These are phyloP conservation scores for Hofmannophila pseudospretella DNA, from an alignment of 2,888 invertebrate species.

Conservation along the genomic window DNA sequence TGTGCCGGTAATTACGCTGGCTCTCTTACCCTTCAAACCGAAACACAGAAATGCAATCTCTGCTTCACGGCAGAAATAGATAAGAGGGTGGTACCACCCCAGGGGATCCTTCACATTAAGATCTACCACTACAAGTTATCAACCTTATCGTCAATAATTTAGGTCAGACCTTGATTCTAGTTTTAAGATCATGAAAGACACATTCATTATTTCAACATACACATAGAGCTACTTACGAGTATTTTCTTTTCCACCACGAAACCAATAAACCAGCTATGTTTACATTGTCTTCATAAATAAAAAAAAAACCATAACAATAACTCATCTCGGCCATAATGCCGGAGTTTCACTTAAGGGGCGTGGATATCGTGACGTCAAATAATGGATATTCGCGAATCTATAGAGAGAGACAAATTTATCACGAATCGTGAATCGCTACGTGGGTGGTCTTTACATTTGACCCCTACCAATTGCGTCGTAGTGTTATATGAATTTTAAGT, in stretches of 20 bases:
- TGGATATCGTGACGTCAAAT: conserved; percentile 38
- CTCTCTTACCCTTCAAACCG: too few relatives aligned
- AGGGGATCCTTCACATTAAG: too few relatives aligned
- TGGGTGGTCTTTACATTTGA: conserved; percentile 29
- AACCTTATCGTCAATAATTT: too few relatives aligned
- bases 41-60: too few relatives aligned
- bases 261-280: background rate
- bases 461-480: conserved; percentile 19
- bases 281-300: conserved; percentile 3
- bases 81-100: too few relatives aligned
- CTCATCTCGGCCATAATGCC: conserved; percentile 21
- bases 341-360: conserved; percentile 33
- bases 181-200: too few relatives aligned
- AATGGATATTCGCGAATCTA: conserved; percentile 42
- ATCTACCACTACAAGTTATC: too few relatives aligned
- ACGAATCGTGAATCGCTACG: conserved; percentile 43
- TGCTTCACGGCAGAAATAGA: too few relatives aligned
- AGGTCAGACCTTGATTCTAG: too few relatives aligned
- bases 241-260: background rate
- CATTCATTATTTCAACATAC: too few relatives aligned
- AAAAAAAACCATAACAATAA: conserved; percentile 24
- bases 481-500: background rate
- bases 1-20: too few relatives aligned
- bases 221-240: too few relatives aligned
- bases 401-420: conserved; percentile 44